Evolutionary conservation across 2,113 vertebrate genomes (phyloP).

Genomic region (Oncorhynchus gorbuscha): DNA sequence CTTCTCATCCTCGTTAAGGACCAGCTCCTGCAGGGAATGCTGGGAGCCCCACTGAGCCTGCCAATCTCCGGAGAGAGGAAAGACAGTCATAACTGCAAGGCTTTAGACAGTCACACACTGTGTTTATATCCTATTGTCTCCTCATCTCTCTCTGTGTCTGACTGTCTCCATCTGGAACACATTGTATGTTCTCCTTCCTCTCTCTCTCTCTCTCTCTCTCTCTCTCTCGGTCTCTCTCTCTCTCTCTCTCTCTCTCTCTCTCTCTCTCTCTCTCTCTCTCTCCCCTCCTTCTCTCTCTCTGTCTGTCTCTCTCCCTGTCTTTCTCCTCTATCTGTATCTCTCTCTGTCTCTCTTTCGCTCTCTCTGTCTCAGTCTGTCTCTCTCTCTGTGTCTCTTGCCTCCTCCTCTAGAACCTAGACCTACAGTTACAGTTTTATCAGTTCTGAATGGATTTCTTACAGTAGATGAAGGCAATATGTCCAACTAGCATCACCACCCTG

Average conservation of each 20-base stretch:
- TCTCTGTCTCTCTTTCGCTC: no score
- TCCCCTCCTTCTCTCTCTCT: no score
- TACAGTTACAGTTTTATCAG: no score
- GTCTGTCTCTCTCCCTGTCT: neutral
- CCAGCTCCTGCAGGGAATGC: slow-evolving; percentile 78
- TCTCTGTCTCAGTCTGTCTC: no score
- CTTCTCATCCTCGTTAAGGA: slow-evolving; percentile 91
- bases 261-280: neutral
- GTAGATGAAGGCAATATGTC: no score
- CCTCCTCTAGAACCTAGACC: no score
- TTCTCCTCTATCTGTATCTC: no score
- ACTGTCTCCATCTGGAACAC: neutral
- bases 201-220: no score
- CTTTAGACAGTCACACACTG: slow-evolving; percentile 37
- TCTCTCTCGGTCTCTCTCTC: accelerated
- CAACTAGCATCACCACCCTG: no score
- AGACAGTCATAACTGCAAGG: neutral
- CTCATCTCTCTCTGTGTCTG: slow-evolving; percentile 68
- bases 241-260: no score
- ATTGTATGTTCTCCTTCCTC: no score
- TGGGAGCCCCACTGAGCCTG: slow-evolving; percentile 59
- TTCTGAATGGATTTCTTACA: no score
- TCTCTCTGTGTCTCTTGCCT: neutral
- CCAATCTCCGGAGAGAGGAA: neutral
- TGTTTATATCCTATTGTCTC: slow-evolving; percentile 39